Percentiles rank a stretch among this genome's conserved stretches.
These are phyloP conservation scores for Coregonus sp. DNA, from an alignment of 2,797 vertebrate species.

Conservation along the genomic window DNA sequence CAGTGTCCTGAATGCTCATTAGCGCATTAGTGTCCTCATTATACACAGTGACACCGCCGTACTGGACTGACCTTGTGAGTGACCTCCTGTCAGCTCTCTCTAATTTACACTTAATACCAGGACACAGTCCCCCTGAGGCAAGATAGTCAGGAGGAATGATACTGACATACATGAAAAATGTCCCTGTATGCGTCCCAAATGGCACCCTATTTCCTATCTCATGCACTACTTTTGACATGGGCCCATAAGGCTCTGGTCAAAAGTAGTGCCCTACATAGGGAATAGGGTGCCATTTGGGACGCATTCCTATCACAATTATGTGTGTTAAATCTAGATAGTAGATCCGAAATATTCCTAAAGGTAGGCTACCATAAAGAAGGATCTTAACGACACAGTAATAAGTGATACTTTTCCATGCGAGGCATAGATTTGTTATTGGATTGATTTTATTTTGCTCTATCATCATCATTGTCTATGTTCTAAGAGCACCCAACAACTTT, in stretches of 20 bases:
- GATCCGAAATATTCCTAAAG: slow-evolving; percentile 6
- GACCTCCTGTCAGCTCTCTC: slow-evolving; percentile 30
- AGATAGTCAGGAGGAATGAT: neutral
- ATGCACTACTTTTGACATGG: too few species aligned
- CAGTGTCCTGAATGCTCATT: slow-evolving; percentile 51
- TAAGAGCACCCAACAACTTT: slow-evolving; percentile 9
- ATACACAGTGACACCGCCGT: slow-evolving; percentile 37
- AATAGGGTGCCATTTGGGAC: neutral
- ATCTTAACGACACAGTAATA: neutral
- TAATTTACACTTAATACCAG: slow-evolving; percentile 7
- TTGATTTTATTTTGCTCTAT: neutral
- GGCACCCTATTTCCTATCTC: too few species aligned
- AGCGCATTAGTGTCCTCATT: slow-evolving; percentile 55
- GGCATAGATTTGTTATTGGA: neutral
- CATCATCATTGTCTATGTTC: slow-evolving; percentile 11
- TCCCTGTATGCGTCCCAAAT: slow-evolving; percentile 1
- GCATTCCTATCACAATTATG: neutral
- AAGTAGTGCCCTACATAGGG: neutral
- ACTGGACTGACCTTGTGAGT: slow-evolving; percentile 47
- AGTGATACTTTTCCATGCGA: neutral
- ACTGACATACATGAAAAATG: slow-evolving; percentile 18
- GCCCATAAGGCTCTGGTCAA: neutral
- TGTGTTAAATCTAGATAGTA: neutral
- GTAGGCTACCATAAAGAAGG: slow-evolving; percentile 15
- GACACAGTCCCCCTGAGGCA: slow-evolving; percentile 18